These are phyloP conservation scores for Clarias batrachus DNA, from an alignment of 2,113 vertebrate species.

Conservation along the genomic window DNA sequence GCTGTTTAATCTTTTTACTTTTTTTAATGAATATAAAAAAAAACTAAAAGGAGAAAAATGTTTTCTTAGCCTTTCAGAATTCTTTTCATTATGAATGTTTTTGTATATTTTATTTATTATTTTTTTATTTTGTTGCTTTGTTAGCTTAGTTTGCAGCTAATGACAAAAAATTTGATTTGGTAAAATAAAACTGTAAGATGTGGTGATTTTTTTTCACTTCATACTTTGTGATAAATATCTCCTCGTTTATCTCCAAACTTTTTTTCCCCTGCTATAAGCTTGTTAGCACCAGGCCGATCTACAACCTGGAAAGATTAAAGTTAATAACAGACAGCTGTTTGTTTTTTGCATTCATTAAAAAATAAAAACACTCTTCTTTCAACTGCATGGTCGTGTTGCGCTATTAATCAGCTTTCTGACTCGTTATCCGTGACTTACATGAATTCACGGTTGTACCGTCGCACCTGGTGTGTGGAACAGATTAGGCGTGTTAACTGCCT, in stretches of 20 bases:
- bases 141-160: neutral
- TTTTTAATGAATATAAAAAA: too few species aligned
- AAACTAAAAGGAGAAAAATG: too few species aligned
- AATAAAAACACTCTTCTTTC: neutral
- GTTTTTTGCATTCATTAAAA: neutral
- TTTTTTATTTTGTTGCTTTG: too few species aligned
- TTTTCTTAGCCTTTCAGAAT: too few species aligned
- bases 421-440: neutral
- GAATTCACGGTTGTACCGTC: neutral
- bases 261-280: neutral
- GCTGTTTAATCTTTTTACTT: too few species aligned
- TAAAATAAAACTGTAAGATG: neutral
- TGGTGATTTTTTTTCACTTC: too few species aligned
- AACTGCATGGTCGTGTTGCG: too few species aligned
- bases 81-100: too few species aligned
- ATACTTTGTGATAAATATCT: neutral
- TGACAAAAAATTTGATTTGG: neutral
- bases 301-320: neutral
- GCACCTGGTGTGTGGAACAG: neutral
- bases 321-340: neutral
- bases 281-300: neutral
- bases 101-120: too few species aligned
- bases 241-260: too few species aligned
- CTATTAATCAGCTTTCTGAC: neutral
- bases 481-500: neutral